phyloP scores from a whole-genome alignment of 23 tunicate genomes.

The Aplidium turbinatum region DNA sequence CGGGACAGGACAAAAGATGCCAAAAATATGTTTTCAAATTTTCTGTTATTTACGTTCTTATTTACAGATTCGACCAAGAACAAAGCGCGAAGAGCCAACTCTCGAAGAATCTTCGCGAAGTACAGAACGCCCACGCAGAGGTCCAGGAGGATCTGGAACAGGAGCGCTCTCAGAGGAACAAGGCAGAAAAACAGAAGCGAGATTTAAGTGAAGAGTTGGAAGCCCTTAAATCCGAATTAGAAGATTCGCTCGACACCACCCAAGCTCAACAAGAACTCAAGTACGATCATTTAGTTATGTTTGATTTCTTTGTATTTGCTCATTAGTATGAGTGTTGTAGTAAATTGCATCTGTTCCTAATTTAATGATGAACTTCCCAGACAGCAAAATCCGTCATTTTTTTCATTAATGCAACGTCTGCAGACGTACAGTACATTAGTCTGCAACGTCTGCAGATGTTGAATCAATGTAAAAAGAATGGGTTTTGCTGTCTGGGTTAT shows the following conservation, averaged over 20 bases:
- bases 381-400: too few species aligned
- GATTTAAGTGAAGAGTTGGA: conserved; percentile 97
- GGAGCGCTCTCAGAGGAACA: conserved; percentile 72
- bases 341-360: too few species aligned
- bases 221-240: conserved; percentile 92
- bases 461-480: too few species aligned
- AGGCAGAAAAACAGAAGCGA: conserved; percentile 90
- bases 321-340: too few species aligned
- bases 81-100: conserved; percentile 64
- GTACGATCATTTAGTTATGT: conserved; percentile 17
- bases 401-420: too few species aligned
- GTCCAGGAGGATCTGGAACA: conserved; percentile 93
- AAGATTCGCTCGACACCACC: conserved; percentile 88
- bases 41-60: not conserved
- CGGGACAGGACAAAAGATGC: too few species aligned
- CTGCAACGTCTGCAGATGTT: too few species aligned
- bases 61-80: conserved; percentile 80
- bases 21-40: not conserved
- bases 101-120: conserved; percentile 71
- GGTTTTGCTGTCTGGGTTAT: too few species aligned
- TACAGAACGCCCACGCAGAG: conserved; percentile 68
- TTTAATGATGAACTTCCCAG: too few species aligned
- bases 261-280: conserved; percentile 87
- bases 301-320: not conserved
- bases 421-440: too few species aligned